Conservation (phyloP, 2,113 vertebrate genomes). For the Haplochromis vanheusdeni region DNA sequence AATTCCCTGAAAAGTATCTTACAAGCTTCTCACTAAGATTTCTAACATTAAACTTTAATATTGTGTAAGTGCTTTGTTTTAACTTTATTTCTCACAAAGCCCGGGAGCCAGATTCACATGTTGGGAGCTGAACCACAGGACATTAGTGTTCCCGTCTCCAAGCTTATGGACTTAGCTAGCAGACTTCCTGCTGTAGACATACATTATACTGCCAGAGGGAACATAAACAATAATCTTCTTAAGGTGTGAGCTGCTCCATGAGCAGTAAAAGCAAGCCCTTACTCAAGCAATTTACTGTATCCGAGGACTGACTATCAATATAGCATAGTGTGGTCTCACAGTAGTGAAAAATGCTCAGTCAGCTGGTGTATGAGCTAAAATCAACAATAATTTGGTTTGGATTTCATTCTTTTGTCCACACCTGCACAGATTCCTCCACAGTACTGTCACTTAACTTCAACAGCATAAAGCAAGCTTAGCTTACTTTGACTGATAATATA, state of each 20-base stretch:
- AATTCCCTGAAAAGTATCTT: neutral
- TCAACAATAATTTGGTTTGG: neutral
- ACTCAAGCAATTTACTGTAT: slow-evolving; percentile 8
- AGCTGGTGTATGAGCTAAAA: neutral
- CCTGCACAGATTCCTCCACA: neutral
- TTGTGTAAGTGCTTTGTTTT: neutral
- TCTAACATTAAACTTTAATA: neutral
- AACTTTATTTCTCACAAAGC: neutral
- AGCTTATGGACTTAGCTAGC: slow-evolving; percentile 16
- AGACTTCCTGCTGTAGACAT: slow-evolving; percentile 26
- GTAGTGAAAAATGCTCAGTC: neutral
- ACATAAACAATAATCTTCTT: slow-evolving; percentile 53
- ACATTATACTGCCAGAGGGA: slow-evolving; percentile 17
- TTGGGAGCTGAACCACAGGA: neutral
- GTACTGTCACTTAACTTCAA: neutral
- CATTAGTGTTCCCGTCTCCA: neutral
- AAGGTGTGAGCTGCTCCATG: slow-evolving; percentile 20
- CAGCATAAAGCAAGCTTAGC: neutral
- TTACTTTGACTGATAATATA: neutral
- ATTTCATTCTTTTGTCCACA: neutral
- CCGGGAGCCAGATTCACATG: neutral
- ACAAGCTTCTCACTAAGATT: neutral
- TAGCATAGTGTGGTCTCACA: neutral
- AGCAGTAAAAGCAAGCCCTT: slow-evolving; percentile 11
- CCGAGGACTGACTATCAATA: neutral